Evolutionary conservation across 2,113 vertebrate genomes (phyloP).

Genomic region (Callionymus lyra): DNA sequence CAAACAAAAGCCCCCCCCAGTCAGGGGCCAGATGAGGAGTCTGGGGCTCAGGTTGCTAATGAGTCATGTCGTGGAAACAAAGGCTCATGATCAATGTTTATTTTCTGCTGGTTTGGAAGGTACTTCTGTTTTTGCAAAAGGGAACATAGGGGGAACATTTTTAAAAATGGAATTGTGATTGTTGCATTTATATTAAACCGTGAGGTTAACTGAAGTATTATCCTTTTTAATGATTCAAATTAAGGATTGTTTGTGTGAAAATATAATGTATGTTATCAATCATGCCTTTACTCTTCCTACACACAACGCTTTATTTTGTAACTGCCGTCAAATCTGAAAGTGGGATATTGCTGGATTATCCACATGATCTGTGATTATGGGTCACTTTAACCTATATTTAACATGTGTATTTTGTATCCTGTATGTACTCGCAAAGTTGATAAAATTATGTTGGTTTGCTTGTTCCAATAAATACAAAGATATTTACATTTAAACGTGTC

Average conservation of each 20-base stretch:
- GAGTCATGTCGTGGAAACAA: constrained; percentile 34
- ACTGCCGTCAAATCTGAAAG: constrained; percentile 34
- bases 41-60: constrained; percentile 19
- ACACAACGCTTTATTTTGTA: constrained; percentile 17
- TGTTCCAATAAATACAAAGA: constrained; percentile 49
- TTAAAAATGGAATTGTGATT: too few species aligned
- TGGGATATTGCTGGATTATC: constrained; percentile 56
- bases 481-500: constrained; percentile 3
- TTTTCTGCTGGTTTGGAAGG: constrained; percentile 37
- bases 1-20: constrained; percentile 27
- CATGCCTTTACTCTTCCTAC: too few species aligned
- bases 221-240: too few species aligned
- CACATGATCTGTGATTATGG: constrained; percentile 35
- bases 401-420: constrained; percentile 39
- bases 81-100: constrained; percentile 30
- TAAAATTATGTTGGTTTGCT: constrained; percentile 26
- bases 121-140: constrained; percentile 17
- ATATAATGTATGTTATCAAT: too few species aligned
- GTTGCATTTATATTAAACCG: constrained; percentile 9
- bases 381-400: constrained; percentile 37
- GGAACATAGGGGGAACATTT: too few species aligned
- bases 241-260: too few species aligned
- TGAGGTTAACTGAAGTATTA: too few species aligned
- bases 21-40: constrained; percentile 5
- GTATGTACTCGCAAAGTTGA: constrained; percentile 26